Conservation (phyloP, 1,140 invertebrate species). For the Monochamus saltuarius region DNA sequence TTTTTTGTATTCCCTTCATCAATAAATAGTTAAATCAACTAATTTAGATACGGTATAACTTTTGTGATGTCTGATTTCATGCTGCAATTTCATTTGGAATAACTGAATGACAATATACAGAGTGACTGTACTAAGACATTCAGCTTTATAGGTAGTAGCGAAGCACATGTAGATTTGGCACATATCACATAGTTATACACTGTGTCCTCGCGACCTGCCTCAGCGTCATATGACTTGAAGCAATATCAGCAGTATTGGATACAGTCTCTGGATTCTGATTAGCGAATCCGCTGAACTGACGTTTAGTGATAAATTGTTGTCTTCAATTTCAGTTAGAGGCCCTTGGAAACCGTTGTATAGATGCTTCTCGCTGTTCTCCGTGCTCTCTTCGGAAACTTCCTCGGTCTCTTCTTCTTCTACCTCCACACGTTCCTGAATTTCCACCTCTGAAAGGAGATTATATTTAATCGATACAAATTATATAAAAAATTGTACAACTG, state of each 20-base stretch:
- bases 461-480: neutral
- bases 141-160: constrained; percentile 32
- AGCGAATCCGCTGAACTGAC: constrained; percentile 28
- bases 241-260: constrained; percentile 29
- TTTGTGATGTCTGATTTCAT: neutral
- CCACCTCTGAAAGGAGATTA: constrained; percentile 45
- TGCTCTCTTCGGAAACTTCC: constrained; percentile 32
- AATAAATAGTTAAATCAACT: too few relatives aligned
- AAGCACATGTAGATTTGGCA: constrained; percentile 52
- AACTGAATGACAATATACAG: neutral
- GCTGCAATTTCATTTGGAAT: neutral
- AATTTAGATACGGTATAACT: too few relatives aligned
- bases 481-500: neutral
- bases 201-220: constrained; percentile 36
- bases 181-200: constrained; percentile 47
- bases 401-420: constrained; percentile 35
- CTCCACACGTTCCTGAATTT: constrained; percentile 44
- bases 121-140: neutral
- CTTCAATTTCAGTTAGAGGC: constrained; percentile 41
- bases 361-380: constrained; percentile 38
- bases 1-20: too few relatives aligned
- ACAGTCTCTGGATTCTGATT: constrained; percentile 24
- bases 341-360: constrained; percentile 47
- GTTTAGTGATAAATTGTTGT: constrained; percentile 35
- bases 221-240: constrained; percentile 40